A percentile compares a stretch with the other conserved stretches of the same genome.
phyloP scores from a whole-genome alignment of 2,888 invertebrate genomes.

The Agrochola lota region DNA sequence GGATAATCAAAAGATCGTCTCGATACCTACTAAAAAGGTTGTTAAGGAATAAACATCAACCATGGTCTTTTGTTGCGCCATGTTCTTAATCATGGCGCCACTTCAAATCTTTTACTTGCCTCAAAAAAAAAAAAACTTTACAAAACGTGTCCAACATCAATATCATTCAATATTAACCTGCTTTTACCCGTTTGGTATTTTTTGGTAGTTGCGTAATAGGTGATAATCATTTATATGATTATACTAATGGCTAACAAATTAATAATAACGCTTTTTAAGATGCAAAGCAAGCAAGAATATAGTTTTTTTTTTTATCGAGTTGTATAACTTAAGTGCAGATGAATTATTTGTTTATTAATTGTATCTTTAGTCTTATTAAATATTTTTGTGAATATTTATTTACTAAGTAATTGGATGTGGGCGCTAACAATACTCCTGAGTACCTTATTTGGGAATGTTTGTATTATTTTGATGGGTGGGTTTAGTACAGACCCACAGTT shows the following conservation, averaged over 20 bases:
- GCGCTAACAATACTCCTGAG: no score
- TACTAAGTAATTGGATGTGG: no score
- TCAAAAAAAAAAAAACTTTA: background rate
- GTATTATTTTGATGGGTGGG: no score
- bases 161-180: background rate
- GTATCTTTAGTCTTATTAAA: no score
- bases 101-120: background rate
- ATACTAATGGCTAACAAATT: background rate
- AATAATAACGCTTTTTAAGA: background rate
- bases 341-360: no score
- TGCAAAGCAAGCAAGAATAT: background rate
- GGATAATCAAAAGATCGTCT: background rate
- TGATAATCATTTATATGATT: background rate
- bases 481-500: no score
- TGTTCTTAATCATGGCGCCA: background rate
- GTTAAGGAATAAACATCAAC: constrained; percentile 4
- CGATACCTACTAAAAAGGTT: background rate
- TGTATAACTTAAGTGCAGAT: background rate
- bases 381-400: no score
- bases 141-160: background rate
- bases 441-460: no score
- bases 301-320: constrained; percentile 10
- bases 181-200: constrained; percentile 18
- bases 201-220: background rate
- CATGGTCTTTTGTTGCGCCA: background rate